Evolutionary conservation across 2,113 vertebrate species (phyloP), one percentile per base, ranked within the genome.

Genomic region (Lanius collurio): DNA sequence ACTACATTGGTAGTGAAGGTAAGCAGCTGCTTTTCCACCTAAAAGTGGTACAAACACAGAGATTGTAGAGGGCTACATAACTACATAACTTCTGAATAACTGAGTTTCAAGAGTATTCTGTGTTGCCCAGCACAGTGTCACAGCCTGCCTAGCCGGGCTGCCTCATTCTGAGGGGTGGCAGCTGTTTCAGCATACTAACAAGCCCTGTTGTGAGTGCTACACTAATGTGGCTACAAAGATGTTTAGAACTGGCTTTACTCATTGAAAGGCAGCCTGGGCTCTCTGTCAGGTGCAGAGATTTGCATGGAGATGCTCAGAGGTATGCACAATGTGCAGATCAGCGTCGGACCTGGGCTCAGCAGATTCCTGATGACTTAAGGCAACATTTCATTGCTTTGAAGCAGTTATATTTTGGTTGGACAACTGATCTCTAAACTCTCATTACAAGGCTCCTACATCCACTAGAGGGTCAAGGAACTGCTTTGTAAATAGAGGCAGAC

Each of bases 1-100:
- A 67, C 47, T 53, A 30, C 10, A n/a, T 2, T 42, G 8, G 7
- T 7, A 47, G 33, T 0, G 0, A 73, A 56, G 27, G 11, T 35
- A 59, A 42, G 60, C 23, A 78, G 11, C 65, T 89, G 27, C 13
- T 79, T 85, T 59, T n/a, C 19, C 33, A 26, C 19, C 28, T 57
- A 42, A 23, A 41, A 79, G n/a, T 22, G 30, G 16, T 30, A 70
- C 89, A 92, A n/a, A 5, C 13, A 44, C 11, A 59, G 52, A 63
- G 13, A 13, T 11, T 31, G 37, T 24, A 49, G 21, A 69, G n/a
- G 20, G 4, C 1, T 37, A 37, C 3, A n/a, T 24, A 57, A n/a
- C 21, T 57, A 15, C 21, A n/a, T 23, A n/a, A 24, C 5, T 24
- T 95, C 42, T 50, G 46, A 41, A 41, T 41, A 49, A 84, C 19